Percentiles rank a stretch among this genome's conserved stretches.
phyloP scores from a whole-genome alignment of 2,888 invertebrate species.

The Malachius bipustulatus region DNA sequence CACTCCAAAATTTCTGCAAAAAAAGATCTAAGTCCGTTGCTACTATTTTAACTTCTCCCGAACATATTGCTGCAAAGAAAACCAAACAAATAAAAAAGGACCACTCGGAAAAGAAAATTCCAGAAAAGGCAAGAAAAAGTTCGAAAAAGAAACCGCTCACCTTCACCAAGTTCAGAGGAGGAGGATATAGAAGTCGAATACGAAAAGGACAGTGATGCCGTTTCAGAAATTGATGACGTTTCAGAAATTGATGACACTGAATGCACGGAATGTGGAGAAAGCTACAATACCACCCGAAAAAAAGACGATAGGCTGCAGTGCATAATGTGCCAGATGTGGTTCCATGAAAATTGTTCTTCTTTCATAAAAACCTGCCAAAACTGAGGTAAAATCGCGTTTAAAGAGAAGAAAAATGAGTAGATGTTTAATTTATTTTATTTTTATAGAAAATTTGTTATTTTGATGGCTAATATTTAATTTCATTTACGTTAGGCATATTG shows the following conservation, averaged over 20 bases:
- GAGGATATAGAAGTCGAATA: constrained; percentile 11
- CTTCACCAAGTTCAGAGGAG: constrained; percentile 8
- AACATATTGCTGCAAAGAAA: constrained; percentile 9
- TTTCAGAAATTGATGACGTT: constrained; percentile 10
- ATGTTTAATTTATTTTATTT: too few relatives aligned
- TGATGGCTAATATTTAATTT: too few relatives aligned
- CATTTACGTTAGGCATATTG: too few relatives aligned
- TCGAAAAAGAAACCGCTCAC: constrained; percentile 10
- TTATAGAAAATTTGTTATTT: too few relatives aligned
- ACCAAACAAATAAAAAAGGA: constrained; percentile 1
- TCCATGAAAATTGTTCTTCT: constrained; percentile 16
- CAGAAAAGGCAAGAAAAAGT: constrained; percentile 10
- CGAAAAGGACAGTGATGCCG: constrained; percentile 12
- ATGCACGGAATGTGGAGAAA: constrained; percentile 16
- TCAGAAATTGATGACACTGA: constrained; percentile 13
- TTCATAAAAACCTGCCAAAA: constrained; percentile 14
- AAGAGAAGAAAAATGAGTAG: too few relatives aligned
- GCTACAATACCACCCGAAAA: constrained; percentile 14
- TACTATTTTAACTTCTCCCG: constrained; percentile 13
- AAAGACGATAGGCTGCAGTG: constrained; percentile 15
- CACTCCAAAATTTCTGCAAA: constrained; percentile 8
- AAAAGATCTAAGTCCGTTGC: constrained; percentile 11
- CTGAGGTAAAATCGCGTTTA: constrained; percentile 13
- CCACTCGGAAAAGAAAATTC: constrained; percentile 11
- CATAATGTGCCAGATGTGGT: constrained; percentile 15